These are phyloP conservation scores for Epinephelus fuscoguttatus DNA, from an alignment of 2,113 vertebrate genomes.

Conservation along the genomic window DNA sequence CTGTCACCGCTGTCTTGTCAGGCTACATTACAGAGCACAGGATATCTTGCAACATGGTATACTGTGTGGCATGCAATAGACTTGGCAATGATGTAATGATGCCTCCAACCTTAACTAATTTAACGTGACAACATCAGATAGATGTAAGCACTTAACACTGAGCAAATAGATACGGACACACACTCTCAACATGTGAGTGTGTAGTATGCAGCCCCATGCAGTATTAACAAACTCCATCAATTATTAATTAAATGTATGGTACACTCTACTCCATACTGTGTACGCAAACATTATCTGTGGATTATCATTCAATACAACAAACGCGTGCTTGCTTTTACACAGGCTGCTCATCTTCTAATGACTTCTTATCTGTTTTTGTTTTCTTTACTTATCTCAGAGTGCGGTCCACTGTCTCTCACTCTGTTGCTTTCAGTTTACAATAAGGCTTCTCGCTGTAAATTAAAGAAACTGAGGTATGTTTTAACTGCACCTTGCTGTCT, in stretches of 20 bases:
- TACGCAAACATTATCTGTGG: constrained; percentile 38
- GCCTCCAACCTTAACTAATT: constrained; percentile 26
- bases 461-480: not conserved
- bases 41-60: constrained; percentile 42
- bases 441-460: not conserved
- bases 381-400: constrained; percentile 19
- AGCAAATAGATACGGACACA: constrained; percentile 32
- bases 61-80: constrained; percentile 37
- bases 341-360: not conserved
- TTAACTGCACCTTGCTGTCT: constrained; percentile 1
- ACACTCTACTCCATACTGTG: constrained; percentile 26
- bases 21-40: constrained; percentile 44
- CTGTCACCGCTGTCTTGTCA: constrained; percentile 67
- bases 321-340: not conserved
- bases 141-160: not conserved
- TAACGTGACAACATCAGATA: constrained; percentile 29
- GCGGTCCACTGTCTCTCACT: not conserved
- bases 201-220: constrained; percentile 57
- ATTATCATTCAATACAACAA: constrained; percentile 44
- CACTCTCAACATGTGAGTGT: constrained; percentile 22
- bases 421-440: constrained; percentile 1
- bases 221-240: constrained; percentile 66
- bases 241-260: constrained; percentile 63
- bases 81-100: constrained; percentile 40
- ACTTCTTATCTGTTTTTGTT: constrained; percentile 7